These are phyloP conservation scores for Ylistrum balloti DNA, from an alignment of 1,140 invertebrate species.

Conservation along the genomic window DNA sequence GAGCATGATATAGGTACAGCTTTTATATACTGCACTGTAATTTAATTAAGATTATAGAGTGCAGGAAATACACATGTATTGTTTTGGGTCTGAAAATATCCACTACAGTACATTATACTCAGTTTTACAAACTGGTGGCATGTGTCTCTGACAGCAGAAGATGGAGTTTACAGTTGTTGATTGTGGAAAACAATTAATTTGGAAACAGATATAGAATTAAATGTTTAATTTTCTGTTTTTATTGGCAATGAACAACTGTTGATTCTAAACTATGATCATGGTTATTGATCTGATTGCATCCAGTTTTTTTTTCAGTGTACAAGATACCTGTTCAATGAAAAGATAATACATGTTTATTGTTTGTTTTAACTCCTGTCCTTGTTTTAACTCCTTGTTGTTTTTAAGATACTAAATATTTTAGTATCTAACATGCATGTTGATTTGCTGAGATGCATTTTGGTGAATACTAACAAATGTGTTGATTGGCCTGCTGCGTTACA, in stretches of 20 bases:
- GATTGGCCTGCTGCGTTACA: conserved; percentile 74
- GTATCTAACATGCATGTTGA: neutral
- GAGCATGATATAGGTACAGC: conserved; percentile 90
- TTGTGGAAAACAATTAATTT: too few species aligned
- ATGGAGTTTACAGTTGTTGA: too few species aligned
- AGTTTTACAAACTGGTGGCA: neutral
- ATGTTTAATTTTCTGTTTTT: too few species aligned
- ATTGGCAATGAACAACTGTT: too few species aligned
- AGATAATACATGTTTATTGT: neutral
- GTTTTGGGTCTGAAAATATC: neutral
- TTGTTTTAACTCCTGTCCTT: neutral
- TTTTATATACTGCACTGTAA: too few species aligned
- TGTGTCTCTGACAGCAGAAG: too few species aligned
- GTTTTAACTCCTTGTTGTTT: neutral
- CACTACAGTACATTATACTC: neutral
- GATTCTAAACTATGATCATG: too few species aligned
- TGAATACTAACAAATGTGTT: conserved; percentile 28
- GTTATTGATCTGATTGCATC: neutral
- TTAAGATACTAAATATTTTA: neutral
- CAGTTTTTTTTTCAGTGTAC: neutral
- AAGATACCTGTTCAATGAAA: neutral
- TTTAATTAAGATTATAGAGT: too few species aligned
- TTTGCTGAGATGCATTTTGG: conserved; percentile 40
- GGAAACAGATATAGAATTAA: too few species aligned
- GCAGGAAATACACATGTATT: neutral